Evolutionary conservation across 2,797 vertebrate genomes (phyloP).

Genomic region (Echiichthys vipera): DNA sequence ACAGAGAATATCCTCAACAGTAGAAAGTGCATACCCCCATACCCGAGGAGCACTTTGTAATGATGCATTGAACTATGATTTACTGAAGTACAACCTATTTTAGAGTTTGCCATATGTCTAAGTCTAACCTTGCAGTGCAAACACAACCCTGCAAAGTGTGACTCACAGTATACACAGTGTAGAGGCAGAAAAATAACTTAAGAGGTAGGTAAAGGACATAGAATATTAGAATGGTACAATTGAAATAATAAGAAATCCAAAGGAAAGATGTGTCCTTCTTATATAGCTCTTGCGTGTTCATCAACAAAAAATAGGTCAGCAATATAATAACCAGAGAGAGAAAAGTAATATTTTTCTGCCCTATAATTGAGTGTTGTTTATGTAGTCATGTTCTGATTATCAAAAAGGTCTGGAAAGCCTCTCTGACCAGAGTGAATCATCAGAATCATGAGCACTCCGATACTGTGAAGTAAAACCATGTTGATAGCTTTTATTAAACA

Average conservation of each 20-base stretch:
- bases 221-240: constrained; percentile 12
- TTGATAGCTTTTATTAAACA: constrained; percentile 57
- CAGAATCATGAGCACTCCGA: constrained; percentile 11
- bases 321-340: background rate
- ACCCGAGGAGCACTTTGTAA: constrained; percentile 20
- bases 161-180: constrained; percentile 23
- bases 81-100: constrained; percentile 28
- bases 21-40: background rate
- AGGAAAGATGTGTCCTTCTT: background rate
- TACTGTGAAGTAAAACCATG: constrained; percentile 39
- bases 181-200: constrained; percentile 2
- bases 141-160: constrained; percentile 24
- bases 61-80: constrained; percentile 37
- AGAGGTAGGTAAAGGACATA: background rate
- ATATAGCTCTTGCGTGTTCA: background rate
- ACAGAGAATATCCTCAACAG: constrained; percentile 13
- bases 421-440: constrained; percentile 35
- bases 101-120: constrained; percentile 12
- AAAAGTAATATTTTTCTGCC: background rate
- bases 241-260: background rate
- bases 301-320: constrained; percentile 2
- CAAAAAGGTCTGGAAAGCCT: constrained; percentile 13
- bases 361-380: constrained; percentile 28
- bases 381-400: background rate
- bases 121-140: constrained; percentile 17